phyloP scores from a whole-genome alignment of 2,113 vertebrate species.

The Dolichallabes microphthalmus region DNA sequence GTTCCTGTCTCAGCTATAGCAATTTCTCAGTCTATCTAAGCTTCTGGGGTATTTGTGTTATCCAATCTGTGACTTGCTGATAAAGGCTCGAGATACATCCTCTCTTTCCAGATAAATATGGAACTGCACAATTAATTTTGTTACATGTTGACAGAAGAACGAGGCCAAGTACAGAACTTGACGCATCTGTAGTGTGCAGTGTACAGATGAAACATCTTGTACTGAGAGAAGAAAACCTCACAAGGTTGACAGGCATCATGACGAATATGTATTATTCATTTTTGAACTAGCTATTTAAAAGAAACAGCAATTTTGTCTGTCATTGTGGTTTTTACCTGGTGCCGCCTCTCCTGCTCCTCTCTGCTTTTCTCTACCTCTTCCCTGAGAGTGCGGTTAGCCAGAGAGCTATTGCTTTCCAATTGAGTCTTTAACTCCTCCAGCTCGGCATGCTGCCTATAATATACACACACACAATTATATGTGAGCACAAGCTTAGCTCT shows the following conservation, averaged over 20 bases:
- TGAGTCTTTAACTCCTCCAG: slow-evolving; percentile 82
- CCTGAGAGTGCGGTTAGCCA: slow-evolving; percentile 73
- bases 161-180: not conserved
- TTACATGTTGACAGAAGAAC: not conserved
- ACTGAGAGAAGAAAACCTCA: not conserved
- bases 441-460: slow-evolving; percentile 82
- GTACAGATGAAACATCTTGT: not conserved
- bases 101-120: not conserved
- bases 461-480: not conserved
- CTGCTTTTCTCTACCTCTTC: slow-evolving; percentile 82
- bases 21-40: not conserved
- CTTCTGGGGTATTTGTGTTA: not conserved
- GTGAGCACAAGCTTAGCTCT: not conserved
- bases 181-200: not conserved
- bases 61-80: not conserved
- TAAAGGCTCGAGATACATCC: not conserved
- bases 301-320: not conserved
- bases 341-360: slow-evolving; percentile 85
- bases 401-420: slow-evolving; percentile 81
- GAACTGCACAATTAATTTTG: not conserved
- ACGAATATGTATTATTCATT: not conserved
- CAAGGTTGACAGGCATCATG: not conserved
- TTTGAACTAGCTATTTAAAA: not conserved
- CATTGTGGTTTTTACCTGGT: slow-evolving; percentile 78
- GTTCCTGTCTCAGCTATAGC: not conserved